Evolutionary conservation across 2,888 invertebrate species (phyloP).

Genomic region (Calephelis perditalis): DNA sequence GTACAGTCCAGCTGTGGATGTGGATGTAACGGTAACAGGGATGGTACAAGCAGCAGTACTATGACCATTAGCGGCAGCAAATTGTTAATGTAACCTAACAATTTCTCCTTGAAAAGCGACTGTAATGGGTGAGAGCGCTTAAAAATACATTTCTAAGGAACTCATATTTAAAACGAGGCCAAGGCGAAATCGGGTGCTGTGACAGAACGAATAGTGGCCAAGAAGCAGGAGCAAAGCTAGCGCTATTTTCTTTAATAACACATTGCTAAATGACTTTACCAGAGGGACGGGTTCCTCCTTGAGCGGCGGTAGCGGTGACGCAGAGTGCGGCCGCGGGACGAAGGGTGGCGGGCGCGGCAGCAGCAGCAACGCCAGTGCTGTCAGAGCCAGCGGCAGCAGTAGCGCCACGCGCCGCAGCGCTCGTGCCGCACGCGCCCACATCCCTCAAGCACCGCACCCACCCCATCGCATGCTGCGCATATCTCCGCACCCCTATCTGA

Average conservation of each 20-base stretch:
- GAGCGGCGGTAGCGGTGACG: constrained; percentile 34
- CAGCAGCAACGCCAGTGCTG: constrained; percentile 72
- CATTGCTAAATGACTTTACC: constrained; percentile 28
- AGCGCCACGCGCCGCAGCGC: constrained; percentile 64
- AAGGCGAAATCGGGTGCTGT: too few species aligned
- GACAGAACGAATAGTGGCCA: too few species aligned
- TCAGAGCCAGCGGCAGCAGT: constrained; percentile 70
- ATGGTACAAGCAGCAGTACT: too few species aligned
- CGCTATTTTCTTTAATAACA: too few species aligned
- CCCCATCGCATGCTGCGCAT: constrained; percentile 21
- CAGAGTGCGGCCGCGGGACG: constrained; percentile 35
- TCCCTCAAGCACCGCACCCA: constrained; percentile 34
- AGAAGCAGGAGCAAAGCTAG: too few species aligned
- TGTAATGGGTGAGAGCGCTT: too few species aligned
- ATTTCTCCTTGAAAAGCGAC: neutral
- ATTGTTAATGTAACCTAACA: neutral
- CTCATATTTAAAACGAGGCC: too few species aligned
- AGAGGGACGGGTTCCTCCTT: constrained; percentile 40
- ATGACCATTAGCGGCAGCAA: too few species aligned
- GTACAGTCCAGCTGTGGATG: too few species aligned
- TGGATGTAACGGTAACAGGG: too few species aligned
- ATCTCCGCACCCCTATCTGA: neutral
- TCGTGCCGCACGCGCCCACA: constrained; percentile 63
- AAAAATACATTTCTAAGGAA: too few species aligned
- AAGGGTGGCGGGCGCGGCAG: constrained; percentile 60